These are phyloP conservation scores for Phymorhynchus buccinoides DNA, from an alignment of 1,140 invertebrate species.

Conservation along the genomic window DNA sequence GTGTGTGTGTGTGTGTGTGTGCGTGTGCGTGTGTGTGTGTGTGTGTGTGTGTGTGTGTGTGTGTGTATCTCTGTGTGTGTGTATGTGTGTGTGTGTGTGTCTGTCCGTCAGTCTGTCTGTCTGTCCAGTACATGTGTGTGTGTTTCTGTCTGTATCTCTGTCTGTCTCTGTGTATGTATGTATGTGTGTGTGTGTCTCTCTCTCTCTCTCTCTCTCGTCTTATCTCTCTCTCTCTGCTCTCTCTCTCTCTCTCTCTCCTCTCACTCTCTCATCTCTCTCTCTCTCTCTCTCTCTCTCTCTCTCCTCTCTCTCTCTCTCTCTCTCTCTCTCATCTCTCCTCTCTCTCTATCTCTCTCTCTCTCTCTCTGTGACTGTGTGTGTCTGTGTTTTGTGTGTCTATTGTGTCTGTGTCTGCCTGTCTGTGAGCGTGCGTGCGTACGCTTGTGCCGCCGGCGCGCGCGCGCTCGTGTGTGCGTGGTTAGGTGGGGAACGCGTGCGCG, in stretches of 20 bases:
- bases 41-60: slow-evolving; percentile 19
- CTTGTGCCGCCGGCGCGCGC: background rate
- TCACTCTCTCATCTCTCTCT: background rate
- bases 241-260: background rate
- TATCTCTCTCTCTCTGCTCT: background rate
- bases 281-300: no score
- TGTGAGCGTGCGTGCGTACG: background rate
- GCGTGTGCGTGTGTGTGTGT: background rate
- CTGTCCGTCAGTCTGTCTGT: background rate
- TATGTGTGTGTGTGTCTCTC: background rate
- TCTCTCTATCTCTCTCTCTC: no score
- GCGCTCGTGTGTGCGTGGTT: no score
- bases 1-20: background rate
- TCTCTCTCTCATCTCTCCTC: no score
- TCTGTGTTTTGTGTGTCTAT: no score
- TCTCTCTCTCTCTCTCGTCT: background rate
- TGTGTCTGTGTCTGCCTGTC: no score
- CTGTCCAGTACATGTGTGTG: background rate
- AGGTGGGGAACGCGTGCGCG: no score
- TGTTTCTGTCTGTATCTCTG: no score
- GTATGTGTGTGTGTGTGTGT: slow-evolving; percentile 26
- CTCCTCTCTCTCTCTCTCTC: no score
- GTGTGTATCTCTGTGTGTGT: slow-evolving; percentile 15
- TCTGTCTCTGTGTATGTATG: no score
- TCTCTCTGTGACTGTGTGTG: no score